These are phyloP conservation scores for Drosophila mimetica DNA, from an alignment of 2,888 invertebrate species.

Conservation along the genomic window DNA sequence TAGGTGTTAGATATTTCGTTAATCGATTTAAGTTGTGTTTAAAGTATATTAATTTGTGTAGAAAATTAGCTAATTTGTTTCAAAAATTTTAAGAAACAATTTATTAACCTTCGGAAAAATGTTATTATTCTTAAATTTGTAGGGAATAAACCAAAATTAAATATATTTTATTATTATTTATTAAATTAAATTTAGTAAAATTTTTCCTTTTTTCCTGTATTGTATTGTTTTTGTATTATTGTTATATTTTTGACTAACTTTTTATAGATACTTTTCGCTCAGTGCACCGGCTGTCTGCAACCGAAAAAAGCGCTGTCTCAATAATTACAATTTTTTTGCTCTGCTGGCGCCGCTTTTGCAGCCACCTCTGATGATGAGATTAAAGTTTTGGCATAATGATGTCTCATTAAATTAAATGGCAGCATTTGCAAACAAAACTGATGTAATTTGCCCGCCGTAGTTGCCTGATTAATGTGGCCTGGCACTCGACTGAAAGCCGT, in stretches of 20 bases:
- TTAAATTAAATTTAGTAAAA: no score
- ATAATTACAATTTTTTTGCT: slow-evolving; percentile 46
- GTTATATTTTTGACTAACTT: no score
- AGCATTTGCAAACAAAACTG: slow-evolving; percentile 42
- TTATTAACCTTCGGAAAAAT: no score
- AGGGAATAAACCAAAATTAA: no score
- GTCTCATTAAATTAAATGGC: slow-evolving; percentile 56
- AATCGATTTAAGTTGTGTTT: no score
- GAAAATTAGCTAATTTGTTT: background rate
- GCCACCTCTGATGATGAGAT: slow-evolving; percentile 36
- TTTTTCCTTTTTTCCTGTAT: background rate
- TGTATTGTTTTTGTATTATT: no score
- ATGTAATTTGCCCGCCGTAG: slow-evolving; percentile 37
- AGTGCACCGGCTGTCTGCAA: slow-evolving; percentile 8
- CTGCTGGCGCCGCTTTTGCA: slow-evolving; percentile 15
- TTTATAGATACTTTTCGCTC: background rate
- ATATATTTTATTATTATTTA: no score
- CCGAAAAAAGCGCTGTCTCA: slow-evolving; percentile 35
- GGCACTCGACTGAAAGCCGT: slow-evolving; percentile 8
- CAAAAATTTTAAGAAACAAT: no score
- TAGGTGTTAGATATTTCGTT: no score
- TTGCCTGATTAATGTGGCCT: slow-evolving; percentile 30
- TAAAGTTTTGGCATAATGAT: slow-evolving; percentile 54
- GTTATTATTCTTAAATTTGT: no score
- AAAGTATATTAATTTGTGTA: no score